Base-by-base conservation (phyloP, 92 coral and sea anemone genomes). In the Siderastrea siderea region DNA sequence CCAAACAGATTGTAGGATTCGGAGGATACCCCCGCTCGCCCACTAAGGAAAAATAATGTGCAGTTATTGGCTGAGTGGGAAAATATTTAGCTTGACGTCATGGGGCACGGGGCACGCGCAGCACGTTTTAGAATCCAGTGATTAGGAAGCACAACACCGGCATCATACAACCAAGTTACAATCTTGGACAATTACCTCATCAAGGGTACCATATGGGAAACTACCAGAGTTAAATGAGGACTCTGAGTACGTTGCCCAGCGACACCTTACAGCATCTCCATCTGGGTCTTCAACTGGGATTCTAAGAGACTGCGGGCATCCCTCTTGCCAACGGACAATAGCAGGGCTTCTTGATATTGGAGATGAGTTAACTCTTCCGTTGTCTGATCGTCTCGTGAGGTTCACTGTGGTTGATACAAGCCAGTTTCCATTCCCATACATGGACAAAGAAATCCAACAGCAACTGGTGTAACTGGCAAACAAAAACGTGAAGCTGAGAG, bases 201-300 rank as follows among this genome's bases (percentile, higher is more conserved):
- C 64, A 12, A 87, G 11, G 43, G 47, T 17, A 17, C 86, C 87
- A 71, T 53, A 74, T 3, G 86, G 91, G 19, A 87, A 87, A 16
- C 75, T 84, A 44, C 58, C 69, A 16, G 81, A 47, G 47, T 70
- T 11, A 0, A 43, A 70, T 11, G 14, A 45, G 14, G 87, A 87
- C 75, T 87, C 91, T 8, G 75, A 15, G 51, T 74, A 74, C 45
- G 9, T 71, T 47, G 92, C 80, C 88, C 80, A 78, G 43, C 92
- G 89, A 67, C 92, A 89, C 38, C 60, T 81, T 4, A 89, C 92
- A 7, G 84, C 48, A 69, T 89, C 92, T 6, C 81, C 89, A 78
- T 89, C 92, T 19, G 92, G 79, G 67, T 89, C 92, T 61, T 84
- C 92, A 48, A 74, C 82, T 6, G 92, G 85, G 54, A 89, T 83